Conservation (phyloP, 2,797 vertebrate genomes). For the Calcarius lapponicus region DNA sequence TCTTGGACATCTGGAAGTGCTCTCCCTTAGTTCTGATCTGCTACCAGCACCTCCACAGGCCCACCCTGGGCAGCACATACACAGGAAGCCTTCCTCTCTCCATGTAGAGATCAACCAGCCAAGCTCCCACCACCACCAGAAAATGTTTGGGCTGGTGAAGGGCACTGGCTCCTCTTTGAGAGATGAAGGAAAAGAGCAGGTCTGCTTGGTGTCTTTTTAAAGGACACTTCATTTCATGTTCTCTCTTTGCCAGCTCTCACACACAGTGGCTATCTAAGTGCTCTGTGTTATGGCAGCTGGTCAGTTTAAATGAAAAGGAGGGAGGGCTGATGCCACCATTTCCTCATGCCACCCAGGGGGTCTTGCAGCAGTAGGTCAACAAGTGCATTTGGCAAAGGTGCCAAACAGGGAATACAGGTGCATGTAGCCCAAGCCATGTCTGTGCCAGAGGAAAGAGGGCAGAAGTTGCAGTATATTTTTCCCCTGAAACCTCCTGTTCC, state of each 20-base stretch:
- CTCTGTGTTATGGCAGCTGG: neutral
- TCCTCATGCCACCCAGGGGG: neutral
- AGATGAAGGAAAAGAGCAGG: neutral
- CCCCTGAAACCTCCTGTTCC: neutral
- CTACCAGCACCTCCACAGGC: neutral
- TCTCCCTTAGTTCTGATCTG: neutral
- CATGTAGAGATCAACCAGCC: neutral
- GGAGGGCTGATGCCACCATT: neutral
- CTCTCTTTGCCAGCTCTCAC: neutral
- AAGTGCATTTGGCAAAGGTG: neutral
- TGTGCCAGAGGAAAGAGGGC: neutral
- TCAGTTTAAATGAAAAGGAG: neutral
- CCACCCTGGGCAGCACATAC: neutral
- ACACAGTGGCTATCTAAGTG: fast-evolving
- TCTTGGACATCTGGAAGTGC: neutral
- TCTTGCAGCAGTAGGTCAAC: neutral
- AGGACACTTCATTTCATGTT: neutral
- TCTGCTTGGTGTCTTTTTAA: neutral
- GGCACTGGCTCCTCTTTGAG: neutral
- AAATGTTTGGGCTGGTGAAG: neutral
- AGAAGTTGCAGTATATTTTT: neutral
- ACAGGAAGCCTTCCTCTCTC: neutral
- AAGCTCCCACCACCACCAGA: neutral
- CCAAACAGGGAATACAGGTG: neutral
- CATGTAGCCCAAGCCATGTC: neutral